Evolutionary conservation across 2,113 vertebrate genomes (phyloP), one percentile per base, ranked within the genome.

Genomic region (Tilapia sparmanii): DNA sequence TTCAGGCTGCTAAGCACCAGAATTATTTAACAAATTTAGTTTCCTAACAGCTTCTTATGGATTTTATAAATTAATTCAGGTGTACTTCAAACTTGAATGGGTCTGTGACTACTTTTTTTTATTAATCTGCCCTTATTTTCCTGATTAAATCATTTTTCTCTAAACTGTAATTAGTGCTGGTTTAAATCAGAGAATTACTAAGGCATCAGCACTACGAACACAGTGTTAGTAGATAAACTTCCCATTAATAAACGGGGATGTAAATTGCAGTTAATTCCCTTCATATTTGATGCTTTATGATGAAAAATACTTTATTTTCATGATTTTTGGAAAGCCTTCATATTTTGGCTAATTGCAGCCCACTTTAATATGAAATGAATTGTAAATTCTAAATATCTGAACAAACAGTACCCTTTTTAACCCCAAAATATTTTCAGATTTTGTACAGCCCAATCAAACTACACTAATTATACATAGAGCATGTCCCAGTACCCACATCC

Each of bases 351-450:
- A 11, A 18, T 45, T 73, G 40, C 24, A 0, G 12, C 24, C 13
- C 15, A 47, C 24, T 78, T 50, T 47, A 76, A 76, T 42, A 73
- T 73, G 1, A 73, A 68, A 66, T 22, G 0, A 1, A 47, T 3
- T 73, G 40, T 73, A 47, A 76, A 73, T 26, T 45, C 22, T 1
- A 45, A 73, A 18, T 3, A 45, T 24, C 5, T 9, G 3, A 29
- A 73, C 15, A 45, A 73, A 26, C 40, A 22, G 0, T 42, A 24
- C n/a, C n/a, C n/a, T n/a, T n/a, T 47, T 2, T 45, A 45, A 45
- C 26, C 2, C 8, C 5, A 22, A 45, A 47, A 47, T 73, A 73
- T 11, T 16, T 18, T 45, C 22, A 73, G 68, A 16, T 16, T 45
- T 73, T 16, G 68, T 7, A 7, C 22, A 18, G 22, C 40, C 15